Base-by-base conservation (phyloP, 2,888 invertebrate species). In the Meiosimyza platycephala region DNA sequence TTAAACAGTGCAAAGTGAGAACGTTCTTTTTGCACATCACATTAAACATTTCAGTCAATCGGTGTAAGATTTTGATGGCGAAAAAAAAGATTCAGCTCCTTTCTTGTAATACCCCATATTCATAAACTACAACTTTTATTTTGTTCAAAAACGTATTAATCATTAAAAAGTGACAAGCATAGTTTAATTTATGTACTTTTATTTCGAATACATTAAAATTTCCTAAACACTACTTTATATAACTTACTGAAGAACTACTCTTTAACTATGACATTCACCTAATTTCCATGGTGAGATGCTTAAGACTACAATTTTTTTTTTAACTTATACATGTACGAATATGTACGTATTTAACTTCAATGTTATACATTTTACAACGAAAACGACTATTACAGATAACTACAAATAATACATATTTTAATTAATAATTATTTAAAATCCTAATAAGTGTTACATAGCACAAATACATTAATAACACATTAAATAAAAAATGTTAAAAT, bases 161-260 rank as follows among this genome's bases (percentile, higher is more conserved):
- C 28, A 28, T 28, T 28, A 28, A 28, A 28, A 28, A 28, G 2
- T 28, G 28, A 28, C 3, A 28, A 28, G 28, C 2, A 28, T 4
- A 28, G 3, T 28, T 28, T 28, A 28, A 28, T 28, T 28, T 28
- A 28, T 28, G 28, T 28, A 59, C 33, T 76, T 82, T 82, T 82
- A 82, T 82, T 81, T 78, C 78, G 80, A 81, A 82, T 82, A 82
- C 81, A 80, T 82, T 82, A 80, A 77, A 74, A 79, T 77, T 80
- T 76, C 76, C 82, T 82, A 81, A 77, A 75, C 79, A 77, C 82
- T 81, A 82, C 78, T 78, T 79, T 80, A 48, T 50, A 71, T 71
- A 71, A 72, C 72, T 18, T 52, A 62, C 67, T 67, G 72, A 57
- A 67, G 55, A 59, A 62, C 62, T 60, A 62, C 60, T 11, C 54